These are phyloP conservation scores for Octonoba sinensis DNA, from an alignment of 2,888 invertebrate species.

Conservation along the genomic window DNA sequence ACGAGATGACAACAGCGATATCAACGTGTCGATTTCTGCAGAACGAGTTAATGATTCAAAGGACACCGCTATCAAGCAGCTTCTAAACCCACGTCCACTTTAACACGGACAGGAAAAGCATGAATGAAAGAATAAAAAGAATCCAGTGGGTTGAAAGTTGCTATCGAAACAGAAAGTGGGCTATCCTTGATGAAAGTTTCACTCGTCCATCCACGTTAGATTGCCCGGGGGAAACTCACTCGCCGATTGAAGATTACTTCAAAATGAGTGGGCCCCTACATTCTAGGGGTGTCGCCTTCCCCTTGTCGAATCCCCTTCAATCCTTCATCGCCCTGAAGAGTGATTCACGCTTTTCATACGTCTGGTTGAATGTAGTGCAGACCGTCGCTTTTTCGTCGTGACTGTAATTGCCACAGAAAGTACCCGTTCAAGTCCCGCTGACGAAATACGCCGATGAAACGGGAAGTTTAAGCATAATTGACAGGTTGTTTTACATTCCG, in stretches of 20 bases:
- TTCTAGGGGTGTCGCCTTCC: constrained; percentile 7
- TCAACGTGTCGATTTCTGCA: too few relatives aligned
- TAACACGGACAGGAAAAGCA: too few relatives aligned
- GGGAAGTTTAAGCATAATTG: constrained; percentile 53
- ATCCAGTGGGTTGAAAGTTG: constrained; percentile 14
- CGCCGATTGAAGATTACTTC: constrained; percentile 36
- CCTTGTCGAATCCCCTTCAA: constrained; percentile 18
- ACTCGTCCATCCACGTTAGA: constrained; percentile 12
- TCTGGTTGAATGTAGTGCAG: constrained; percentile 9
- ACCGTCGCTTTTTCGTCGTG: constrained; percentile 6
- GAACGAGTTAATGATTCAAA: too few relatives aligned
- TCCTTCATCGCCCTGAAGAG: constrained; percentile 45
- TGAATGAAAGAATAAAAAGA: constrained; percentile 6
- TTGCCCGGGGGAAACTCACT: constrained; percentile 32
- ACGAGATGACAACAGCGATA: too few relatives aligned
- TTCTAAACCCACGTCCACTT: constrained; percentile 2
- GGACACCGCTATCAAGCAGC: background rate
- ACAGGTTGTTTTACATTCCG: constrained; percentile 63
- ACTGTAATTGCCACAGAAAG: constrained; percentile 45
- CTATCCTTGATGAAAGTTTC: constrained; percentile 17
- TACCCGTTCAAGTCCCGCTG: background rate
- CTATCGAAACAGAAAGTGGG: background rate
- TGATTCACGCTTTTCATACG: constrained; percentile 43
- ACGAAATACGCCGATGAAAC: constrained; percentile 4
- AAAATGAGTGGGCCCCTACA: constrained; percentile 42